Base-by-base conservation (phyloP, 2,888 invertebrate species). In the Timema cristinae region DNA sequence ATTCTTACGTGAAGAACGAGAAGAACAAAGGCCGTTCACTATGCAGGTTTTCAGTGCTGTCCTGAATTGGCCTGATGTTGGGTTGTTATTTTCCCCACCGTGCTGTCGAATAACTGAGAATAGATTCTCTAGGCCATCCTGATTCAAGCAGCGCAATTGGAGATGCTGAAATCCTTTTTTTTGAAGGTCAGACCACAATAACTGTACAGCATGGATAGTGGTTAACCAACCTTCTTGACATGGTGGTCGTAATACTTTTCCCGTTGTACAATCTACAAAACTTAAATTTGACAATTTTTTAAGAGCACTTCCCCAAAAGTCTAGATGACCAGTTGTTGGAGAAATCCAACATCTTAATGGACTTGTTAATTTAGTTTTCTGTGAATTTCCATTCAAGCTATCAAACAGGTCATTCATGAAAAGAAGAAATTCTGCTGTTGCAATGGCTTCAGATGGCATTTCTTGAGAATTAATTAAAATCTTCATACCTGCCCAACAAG, bases 331-430 rank as follows among this genome's bases (percentile, higher is more conserved):
- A n/a, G n/a, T n/a, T n/a, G n/a, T n/a, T n/a, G n/a, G n/a, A n/a
- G n/a, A n/a, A n/a, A n/a, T n/a, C 59, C 59, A 13, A 59, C 59
- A n/a, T 32, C 59, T 7, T 32, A 59, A 13, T 16, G 59, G 59
- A 13, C 9, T 16, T 16, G 8, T 15, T 16, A 32, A 8, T 16
- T 15, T 8, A n/a, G 1, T 32, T 16, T 9, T 16, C 9, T 13
- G 8, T 9, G 59, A n/a, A n/a, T 15, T 16, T 16, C n/a, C 59
- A 59, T 59, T 59, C 8, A 59, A 13, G 13, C 59, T 59, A 32
- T 59, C 59, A 59, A 59, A 59, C 15, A 59, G 15, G 32, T 11
- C 9, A n/a, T 59, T 59, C 59, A 59, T 59, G 32, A 59, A 59
- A 32, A 16, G 9, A 59, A 15, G 9, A 16, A 8, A 8, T 15